Conservation (phyloP, 2,113 vertebrate species). For the Echinops telfairi region DNA sequence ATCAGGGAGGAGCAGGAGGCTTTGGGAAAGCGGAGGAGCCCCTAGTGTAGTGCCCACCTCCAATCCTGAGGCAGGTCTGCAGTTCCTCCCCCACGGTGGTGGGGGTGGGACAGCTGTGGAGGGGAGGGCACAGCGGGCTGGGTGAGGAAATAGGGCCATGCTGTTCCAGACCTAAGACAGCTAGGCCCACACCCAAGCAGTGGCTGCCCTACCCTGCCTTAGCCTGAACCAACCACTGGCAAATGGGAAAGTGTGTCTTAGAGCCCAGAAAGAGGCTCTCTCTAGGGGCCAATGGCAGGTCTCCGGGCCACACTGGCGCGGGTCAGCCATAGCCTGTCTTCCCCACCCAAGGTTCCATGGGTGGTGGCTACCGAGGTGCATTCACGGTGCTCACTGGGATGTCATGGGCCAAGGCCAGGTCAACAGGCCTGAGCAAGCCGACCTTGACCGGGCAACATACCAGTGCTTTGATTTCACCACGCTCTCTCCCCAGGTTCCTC, state of each 20-base stretch:
- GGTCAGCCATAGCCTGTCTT: background rate
- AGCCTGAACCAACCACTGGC: background rate
- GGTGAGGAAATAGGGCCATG: background rate
- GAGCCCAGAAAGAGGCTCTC: slow-evolving; percentile 39
- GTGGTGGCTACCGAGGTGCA: background rate
- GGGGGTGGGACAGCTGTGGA: too few species aligned
- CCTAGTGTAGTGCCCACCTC: too few species aligned
- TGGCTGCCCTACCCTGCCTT: background rate
- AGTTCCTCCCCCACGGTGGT: background rate
- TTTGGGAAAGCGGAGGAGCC: too few species aligned
- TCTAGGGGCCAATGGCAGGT: background rate
- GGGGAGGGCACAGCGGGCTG: background rate
- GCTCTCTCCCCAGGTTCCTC: slow-evolving; percentile 40
- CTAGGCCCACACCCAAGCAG: slow-evolving; percentile 9
- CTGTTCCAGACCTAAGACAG: slow-evolving; percentile 22
- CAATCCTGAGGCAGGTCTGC: background rate
- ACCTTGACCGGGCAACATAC: slow-evolving; percentile 43
- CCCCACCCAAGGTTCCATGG: background rate
- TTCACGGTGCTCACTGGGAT: slow-evolving; percentile 45
- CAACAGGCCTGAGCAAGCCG: slow-evolving; percentile 54
- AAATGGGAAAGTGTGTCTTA: slow-evolving; percentile 18
- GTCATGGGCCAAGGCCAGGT: slow-evolving; percentile 22
- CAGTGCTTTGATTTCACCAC: background rate
- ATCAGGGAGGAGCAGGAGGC: background rate
- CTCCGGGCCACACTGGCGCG: slow-evolving; percentile 14